Base-by-base conservation (phyloP, 2,888 invertebrate species). In the Eupithecia insigniata region DNA sequence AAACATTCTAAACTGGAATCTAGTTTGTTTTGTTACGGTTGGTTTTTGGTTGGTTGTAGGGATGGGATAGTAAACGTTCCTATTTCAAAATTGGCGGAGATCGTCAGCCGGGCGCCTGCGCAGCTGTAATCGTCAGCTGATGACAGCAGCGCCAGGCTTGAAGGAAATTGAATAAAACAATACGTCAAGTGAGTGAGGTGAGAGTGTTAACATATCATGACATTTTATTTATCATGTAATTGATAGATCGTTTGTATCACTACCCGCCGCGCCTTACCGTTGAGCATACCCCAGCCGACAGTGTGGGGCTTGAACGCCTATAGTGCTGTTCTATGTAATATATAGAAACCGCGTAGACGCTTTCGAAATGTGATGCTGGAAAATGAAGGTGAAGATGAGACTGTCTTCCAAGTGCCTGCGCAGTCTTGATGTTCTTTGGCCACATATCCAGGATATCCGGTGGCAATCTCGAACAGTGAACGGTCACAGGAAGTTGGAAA, bases 71-170 rank as follows among this genome's bases (percentile, higher is more conserved):
- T 85, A 84, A 85, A 84, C 82, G 85, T 86, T 88, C 85, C 84
- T 85, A 86, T 87, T 87, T 86, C 79, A 75, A 87, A 89, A 89
- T 90, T 89, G 86, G 87, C 85, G 80, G 82, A 83, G 83, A 87
- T 87, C 87, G 84, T 84, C 83, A 80, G 84, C 77, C 85, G 81
- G 86, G 90, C 89, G 90, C 88, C 88, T 83, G 87, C 85, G 87
- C 90, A 88, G 85, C 87, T 89, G 87, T 89, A 89, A 88, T 62
- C 70, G 72, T 72, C 79, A 81, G 82, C 82, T 81, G 83, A 83
- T 84, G 83, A 84, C 81, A 81, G 76, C 75, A 78, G 77, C 82
- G 78, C 78, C 78, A 77, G 79, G 72, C 76, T 78, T 73, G 74
- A 75, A 66, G 32, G 66, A 10, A 72, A 76, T 78, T 72, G 60